Evolutionary conservation across 2,797 vertebrate species (phyloP).

Genomic region (Chaetodon trifasciatus): DNA sequence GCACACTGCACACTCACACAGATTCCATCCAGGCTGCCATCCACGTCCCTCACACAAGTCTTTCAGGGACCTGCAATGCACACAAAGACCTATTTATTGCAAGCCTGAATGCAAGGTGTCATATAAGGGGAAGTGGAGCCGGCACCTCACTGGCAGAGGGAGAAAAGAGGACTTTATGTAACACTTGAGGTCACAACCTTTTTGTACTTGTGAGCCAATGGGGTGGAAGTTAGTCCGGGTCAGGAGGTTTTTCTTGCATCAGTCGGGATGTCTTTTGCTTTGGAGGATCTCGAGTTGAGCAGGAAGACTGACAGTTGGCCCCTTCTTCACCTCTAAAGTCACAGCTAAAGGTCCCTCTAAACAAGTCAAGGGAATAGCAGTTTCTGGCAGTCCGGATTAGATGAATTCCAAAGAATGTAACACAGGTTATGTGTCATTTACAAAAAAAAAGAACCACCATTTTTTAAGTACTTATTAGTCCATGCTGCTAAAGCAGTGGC

Average conservation of each 20-base stretch:
- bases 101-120: constrained; percentile 63
- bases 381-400: background rate
- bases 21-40: constrained; percentile 57
- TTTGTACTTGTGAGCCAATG: constrained; percentile 22
- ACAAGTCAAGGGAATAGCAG: background rate
- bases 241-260: constrained; percentile 42
- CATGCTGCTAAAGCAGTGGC: background rate
- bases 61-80: constrained; percentile 33
- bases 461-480: background rate
- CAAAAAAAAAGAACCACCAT: background rate
- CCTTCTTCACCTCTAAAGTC: constrained; percentile 28
- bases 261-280: constrained; percentile 25
- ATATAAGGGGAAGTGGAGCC: constrained; percentile 53
- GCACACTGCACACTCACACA: constrained; percentile 8
- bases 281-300: constrained; percentile 14
- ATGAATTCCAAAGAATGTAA: background rate
- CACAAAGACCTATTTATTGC: constrained; percentile 68
- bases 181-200: constrained; percentile 58
- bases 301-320: constrained; percentile 40
- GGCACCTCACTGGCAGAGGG: background rate
- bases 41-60: constrained; percentile 37
- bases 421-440: background rate
- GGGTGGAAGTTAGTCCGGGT: constrained; percentile 43
- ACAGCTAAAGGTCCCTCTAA: constrained; percentile 17
- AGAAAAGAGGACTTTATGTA: constrained; percentile 49